Percentiles rank a stretch among this genome's conserved stretches.
These are phyloP conservation scores for Drosophila rubida DNA, from an alignment of 2,888 invertebrate genomes.

Conservation along the genomic window DNA sequence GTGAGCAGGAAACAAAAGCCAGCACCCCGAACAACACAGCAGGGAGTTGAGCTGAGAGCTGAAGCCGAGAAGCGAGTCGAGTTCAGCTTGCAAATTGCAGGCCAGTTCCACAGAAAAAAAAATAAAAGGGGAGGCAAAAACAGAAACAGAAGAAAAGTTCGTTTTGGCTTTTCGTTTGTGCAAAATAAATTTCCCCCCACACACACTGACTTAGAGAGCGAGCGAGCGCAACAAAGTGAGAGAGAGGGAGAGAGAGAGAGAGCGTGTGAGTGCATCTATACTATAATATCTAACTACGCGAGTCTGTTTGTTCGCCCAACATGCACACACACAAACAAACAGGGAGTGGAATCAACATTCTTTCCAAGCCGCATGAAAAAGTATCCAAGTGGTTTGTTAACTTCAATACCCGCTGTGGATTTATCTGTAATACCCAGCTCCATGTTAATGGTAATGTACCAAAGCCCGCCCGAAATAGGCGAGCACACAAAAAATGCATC, in stretches of 20 bases:
- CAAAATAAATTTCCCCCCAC: slow-evolving; percentile 63
- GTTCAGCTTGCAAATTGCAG: slow-evolving; percentile 70
- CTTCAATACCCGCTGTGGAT: slow-evolving; percentile 84
- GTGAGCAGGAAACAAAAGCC: slow-evolving; percentile 62
- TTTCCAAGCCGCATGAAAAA: slow-evolving; percentile 85
- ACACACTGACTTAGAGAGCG: slow-evolving; percentile 7
- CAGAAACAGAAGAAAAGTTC: slow-evolving; percentile 49
- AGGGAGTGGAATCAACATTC: slow-evolving; percentile 85
- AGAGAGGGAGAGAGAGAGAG: slow-evolving; percentile 5
- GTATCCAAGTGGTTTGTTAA: slow-evolving; percentile 85
- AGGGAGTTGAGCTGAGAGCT: slow-evolving; percentile 18
- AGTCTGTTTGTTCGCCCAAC: slow-evolving; percentile 39
- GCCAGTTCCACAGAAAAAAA: slow-evolving; percentile 33
- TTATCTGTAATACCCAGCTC: slow-evolving; percentile 84
- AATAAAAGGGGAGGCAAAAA: background rate
- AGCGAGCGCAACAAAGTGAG: slow-evolving; percentile 20
- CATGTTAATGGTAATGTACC: slow-evolving; percentile 84
- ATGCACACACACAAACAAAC: slow-evolving; percentile 56
- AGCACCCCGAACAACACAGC: slow-evolving; percentile 36
- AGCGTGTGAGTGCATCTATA: slow-evolving; percentile 53
- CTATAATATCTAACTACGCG: slow-evolving; percentile 47
- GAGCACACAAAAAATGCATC: slow-evolving; percentile 33
- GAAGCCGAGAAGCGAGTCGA: slow-evolving; percentile 1
- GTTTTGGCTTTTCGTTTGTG: slow-evolving; percentile 47
- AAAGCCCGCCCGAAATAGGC: slow-evolving; percentile 30